Base-by-base conservation (phyloP, 1,140 invertebrate species). In the Papilio xuthus region DNA sequence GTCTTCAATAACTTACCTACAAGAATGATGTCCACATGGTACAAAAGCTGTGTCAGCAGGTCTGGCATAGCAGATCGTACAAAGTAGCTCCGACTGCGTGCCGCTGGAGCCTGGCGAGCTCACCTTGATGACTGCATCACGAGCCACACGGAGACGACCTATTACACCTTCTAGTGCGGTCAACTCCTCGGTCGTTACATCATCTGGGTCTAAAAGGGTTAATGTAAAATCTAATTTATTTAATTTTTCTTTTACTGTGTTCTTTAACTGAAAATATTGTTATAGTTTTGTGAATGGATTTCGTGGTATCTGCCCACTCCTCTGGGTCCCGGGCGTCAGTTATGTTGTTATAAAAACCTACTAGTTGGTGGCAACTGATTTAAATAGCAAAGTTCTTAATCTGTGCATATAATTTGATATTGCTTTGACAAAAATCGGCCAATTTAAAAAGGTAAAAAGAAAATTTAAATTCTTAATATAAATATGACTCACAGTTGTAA, bases 21-120 rank as follows among this genome's bases (percentile, higher is more conserved):
- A 93, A 47, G 90, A 92, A 56, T 92, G 89, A 79, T 93, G 92
- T 70, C 90, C 90, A 63, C 92, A 93, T 0, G 92, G 92, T 23
- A 86, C 70, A 41, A 93, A 93, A 0, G 88, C 89, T 0, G 90
- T 92, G 69, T 93, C 92, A 0, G 91, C 92, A 0, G 88, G 87
- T 32, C 92, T 78, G 0, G 92, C 92, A 50, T 93, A 93, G 78
- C 92, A 93, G 15, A 93, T 93, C 0, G 92, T 93, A 77, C 92
- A 93, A 0, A 93, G 86, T 2, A 93, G 80, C 18, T 93, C 92
- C 0, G 92, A 93, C 83, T 92, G 90, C 8, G 87, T 84, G 1
- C 90, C 89, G 50, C 92, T 93, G 8, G 91, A 93, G 18, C 89
- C 90, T 0, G 90, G 89, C 0, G 92, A 93, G 56, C 79, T 81